phyloP scores from a whole-genome alignment of 2,888 invertebrate species.

The Sinotaia quadrata region DNA sequence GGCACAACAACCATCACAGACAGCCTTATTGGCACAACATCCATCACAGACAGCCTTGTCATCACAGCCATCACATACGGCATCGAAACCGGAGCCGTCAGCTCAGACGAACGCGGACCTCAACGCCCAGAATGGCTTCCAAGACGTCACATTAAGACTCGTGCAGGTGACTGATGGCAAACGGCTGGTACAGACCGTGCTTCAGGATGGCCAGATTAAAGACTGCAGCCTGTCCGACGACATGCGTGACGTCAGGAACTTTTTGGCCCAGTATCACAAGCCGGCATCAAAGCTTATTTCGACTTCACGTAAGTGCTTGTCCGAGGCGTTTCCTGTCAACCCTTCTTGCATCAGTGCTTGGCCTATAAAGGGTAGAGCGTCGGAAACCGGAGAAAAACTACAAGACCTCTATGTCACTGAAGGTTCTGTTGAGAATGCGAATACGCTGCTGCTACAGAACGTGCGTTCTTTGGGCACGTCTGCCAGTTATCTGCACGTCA shows the following conservation, averaged over 20 bases:
- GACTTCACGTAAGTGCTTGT: not conserved
- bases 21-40: slow-evolving; percentile 4
- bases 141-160: slow-evolving; percentile 41
- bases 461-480: slow-evolving; percentile 12
- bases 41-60: not conserved
- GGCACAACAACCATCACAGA: too few relatives aligned
- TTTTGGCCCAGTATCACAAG: slow-evolving; percentile 40
- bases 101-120: not conserved
- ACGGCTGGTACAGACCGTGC: slow-evolving; percentile 49
- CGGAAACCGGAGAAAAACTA: not conserved
- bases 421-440: not conserved
- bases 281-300: not conserved
- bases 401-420: not conserved
- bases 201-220: slow-evolving; percentile 47
- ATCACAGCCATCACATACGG: too few relatives aligned
- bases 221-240: slow-evolving; percentile 53
- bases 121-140: not conserved
- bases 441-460: not conserved
- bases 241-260: slow-evolving; percentile 41
- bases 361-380: not conserved
- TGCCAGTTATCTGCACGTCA: slow-evolving; percentile 10
- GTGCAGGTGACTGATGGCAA: slow-evolving; percentile 52
- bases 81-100: not conserved
- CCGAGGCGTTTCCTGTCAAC: slow-evolving; percentile 21
- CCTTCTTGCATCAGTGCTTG: not conserved